Evolutionary conservation across 2,888 invertebrate species (phyloP), one percentile per base, ranked within the genome.

Genomic region (Nipponacmea schrenckii): DNA sequence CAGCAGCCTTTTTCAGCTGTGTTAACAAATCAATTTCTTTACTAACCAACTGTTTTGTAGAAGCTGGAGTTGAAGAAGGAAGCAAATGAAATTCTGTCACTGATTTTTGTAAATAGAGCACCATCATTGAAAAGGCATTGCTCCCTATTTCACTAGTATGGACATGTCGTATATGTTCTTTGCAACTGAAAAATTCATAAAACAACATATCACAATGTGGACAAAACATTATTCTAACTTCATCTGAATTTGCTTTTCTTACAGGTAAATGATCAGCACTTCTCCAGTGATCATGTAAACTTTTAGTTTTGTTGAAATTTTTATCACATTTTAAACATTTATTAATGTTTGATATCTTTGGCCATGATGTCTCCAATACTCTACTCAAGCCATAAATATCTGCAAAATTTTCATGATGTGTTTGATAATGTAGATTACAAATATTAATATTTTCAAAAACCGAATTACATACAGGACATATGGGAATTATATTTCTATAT

Each of bases 391-490:
- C 17, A 56, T 56, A 56, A 24, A 56, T 24, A 17, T 56, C 56
- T 2, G 56, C 4, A 14, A 24, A 24, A 24, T 56, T 24, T 24
- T 56, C 56, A 56, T 56, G 56, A 24, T 20, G 20, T 12, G 20
- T 56, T 56, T 56, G 56, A 56, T 56, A 56, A 56, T 56, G 56
- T 1, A 56, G 56, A 56, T 56, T 56, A 56, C 56, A 56, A 24
- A 56, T 56, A 56, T 56, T 56, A 12, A 56, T 56, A 56, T 56
- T 56, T 14, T 56, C 56, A 56, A 24, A 56, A 24, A 56, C 56
- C 10, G 56, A 20, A 24, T 24, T 24, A 56, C 56, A 56, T 56
- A 24, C 24, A 24, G 56, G 56, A 24, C 56, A 56, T 24, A 24
- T 56, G 8, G 56, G 56, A 56, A 56, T 56, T 10, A 56, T 24